These are phyloP conservation scores for Rhizomys pruinosus DNA, from an alignment of 2,113 vertebrate genomes.

Conservation along the genomic window DNA sequence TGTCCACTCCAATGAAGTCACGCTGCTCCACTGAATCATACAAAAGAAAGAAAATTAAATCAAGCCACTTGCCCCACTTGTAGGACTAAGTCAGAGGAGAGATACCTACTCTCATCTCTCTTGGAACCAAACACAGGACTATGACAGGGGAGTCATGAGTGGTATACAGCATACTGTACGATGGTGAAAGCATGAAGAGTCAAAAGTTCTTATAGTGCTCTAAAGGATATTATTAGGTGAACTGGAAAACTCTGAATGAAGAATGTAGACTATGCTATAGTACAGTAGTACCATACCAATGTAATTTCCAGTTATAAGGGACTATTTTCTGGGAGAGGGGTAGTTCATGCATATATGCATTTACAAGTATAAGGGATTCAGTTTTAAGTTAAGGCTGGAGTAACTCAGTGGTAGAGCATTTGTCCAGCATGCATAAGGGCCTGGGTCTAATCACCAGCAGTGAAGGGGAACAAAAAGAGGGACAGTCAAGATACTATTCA, in stretches of 20 bases:
- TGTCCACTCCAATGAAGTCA: conserved; percentile 97
- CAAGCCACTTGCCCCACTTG: conserved; percentile 65
- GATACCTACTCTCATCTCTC: neutral
- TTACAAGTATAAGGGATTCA: conserved; percentile 48
- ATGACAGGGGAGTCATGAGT: neutral
- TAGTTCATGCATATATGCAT: neutral
- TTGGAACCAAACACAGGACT: conserved; percentile 35
- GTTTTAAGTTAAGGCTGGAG: neutral
- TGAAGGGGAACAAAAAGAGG: neutral
- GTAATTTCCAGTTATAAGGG: conserved; percentile 46
- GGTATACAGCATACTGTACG: neutral
- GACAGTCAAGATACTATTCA: neutral
- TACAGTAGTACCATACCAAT: neutral
- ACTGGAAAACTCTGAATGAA: conserved; percentile 38
- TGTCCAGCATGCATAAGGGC: neutral
- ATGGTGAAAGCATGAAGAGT: conserved; percentile 20
- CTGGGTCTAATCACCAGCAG: neutral
- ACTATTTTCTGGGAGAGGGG: neutral
- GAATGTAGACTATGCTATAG: conserved; percentile 37
- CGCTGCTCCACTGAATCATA: conserved; percentile 94
- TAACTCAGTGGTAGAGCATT: neutral
- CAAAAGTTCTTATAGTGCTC: conserved; percentile 18
- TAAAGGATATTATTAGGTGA: conserved; percentile 53
- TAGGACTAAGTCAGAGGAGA: conserved; percentile 63
- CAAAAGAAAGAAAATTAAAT: conserved; percentile 81